A percentile compares a stretch with the other conserved stretches of the same genome.
Conservation (phyloP, 2,888 invertebrate species). For the Drymonia ruficornis region DNA sequence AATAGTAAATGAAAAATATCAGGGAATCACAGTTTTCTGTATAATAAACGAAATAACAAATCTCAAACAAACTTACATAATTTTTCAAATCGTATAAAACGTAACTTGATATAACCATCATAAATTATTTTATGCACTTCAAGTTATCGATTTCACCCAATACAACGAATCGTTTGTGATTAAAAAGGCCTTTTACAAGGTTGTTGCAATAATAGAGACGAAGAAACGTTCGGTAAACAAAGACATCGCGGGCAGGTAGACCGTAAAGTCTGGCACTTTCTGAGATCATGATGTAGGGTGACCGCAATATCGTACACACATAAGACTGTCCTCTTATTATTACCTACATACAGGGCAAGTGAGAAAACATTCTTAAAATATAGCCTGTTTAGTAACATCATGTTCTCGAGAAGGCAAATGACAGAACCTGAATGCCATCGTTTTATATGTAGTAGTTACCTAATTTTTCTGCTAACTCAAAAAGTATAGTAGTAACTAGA, state of each 20-base stretch:
- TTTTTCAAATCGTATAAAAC: too few species aligned
- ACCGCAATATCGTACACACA: neutral
- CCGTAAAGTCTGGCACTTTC: conserved; percentile 26
- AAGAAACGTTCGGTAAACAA: conserved; percentile 22
- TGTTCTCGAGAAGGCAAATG: too few species aligned
- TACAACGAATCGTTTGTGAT: neutral
- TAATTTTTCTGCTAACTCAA: neutral
- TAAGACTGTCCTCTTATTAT: neutral
- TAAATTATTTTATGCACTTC: neutral
- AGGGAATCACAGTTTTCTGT: too few species aligned
- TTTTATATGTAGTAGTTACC: neutral
- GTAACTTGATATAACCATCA: neutral
- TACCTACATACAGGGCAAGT: neutral
- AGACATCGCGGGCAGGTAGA: conserved; percentile 26
- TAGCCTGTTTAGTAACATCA: too few species aligned
- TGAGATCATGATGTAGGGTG: neutral
- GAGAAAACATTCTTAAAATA: too few species aligned
- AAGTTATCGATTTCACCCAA: neutral
- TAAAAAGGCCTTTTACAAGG: conserved; percentile 9
- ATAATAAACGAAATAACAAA: too few species aligned
- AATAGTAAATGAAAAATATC: too few species aligned
- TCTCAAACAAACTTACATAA: too few species aligned
- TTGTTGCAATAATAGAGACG: conserved; percentile 14
- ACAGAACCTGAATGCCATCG: neutral
- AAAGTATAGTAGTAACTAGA: neutral